Conservation (phyloP, 1,140 invertebrate genomes). For the Calliopsis andreniformis region DNA sequence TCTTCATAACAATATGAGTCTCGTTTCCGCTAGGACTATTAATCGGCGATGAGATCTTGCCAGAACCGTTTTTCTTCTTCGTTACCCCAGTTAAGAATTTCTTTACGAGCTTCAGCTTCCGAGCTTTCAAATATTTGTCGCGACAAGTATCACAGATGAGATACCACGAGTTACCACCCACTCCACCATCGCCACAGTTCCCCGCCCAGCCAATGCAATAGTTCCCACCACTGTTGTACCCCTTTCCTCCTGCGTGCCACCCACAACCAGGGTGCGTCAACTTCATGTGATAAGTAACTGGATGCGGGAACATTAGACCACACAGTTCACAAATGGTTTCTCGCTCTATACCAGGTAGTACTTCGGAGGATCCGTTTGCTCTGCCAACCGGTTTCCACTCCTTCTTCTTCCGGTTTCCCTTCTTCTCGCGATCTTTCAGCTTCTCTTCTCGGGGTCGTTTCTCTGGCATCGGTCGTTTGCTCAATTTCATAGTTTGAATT, state of each 20-base stretch:
- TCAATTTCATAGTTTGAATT: slow-evolving; percentile 77
- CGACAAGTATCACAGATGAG: slow-evolving; percentile 94
- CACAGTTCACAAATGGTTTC: slow-evolving; percentile 94
- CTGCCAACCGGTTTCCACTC: slow-evolving; percentile 79
- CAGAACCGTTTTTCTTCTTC: slow-evolving; percentile 60
- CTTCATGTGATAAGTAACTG: slow-evolving; percentile 96
- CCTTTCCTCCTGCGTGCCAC: slow-evolving; percentile 91
- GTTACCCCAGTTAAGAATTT: slow-evolving; percentile 67
- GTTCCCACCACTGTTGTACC: slow-evolving; percentile 92
- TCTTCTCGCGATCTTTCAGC: slow-evolving; percentile 81
- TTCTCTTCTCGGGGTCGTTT: slow-evolving; percentile 79
- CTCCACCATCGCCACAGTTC: slow-evolving; percentile 93
- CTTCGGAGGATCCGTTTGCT: slow-evolving; percentile 66
- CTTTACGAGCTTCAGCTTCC: slow-evolving; percentile 76
- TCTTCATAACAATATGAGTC: slow-evolving; percentile 91
- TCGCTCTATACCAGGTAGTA: slow-evolving; percentile 72
- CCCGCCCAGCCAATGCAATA: slow-evolving; percentile 94
- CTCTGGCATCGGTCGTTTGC: slow-evolving; percentile 72
- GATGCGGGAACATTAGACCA: slow-evolving; percentile 88
- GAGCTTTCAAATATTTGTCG: slow-evolving; percentile 88
- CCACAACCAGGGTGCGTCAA: slow-evolving; percentile 95
- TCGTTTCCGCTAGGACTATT: slow-evolving; percentile 80
- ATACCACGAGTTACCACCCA: slow-evolving; percentile 94
- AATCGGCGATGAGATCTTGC: slow-evolving; percentile 74
- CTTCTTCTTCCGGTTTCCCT: slow-evolving; percentile 84